A percentile compares a stretch with the other conserved stretches of the same genome.
Evolutionary conservation across 2,888 invertebrate species (phyloP).

Genomic region (Mystacides longicornis): DNA sequence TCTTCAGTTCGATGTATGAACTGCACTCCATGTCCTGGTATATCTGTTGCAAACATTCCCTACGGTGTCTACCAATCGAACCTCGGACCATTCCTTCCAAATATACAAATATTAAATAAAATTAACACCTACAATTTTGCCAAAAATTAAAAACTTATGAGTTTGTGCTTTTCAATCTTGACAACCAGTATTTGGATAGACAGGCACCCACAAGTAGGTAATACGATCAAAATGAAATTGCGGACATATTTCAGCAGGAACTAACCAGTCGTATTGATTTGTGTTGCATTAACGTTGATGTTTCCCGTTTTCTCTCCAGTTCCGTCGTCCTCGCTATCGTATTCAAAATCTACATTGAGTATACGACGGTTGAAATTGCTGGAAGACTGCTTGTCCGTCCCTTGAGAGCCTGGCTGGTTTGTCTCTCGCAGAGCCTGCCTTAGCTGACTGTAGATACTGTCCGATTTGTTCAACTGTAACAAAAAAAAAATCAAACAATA

Average conservation of each 20-base stretch:
- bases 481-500: too few species aligned
- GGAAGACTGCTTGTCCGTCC: conserved; percentile 27
- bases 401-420: background rate
- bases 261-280: background rate
- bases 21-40: too few species aligned
- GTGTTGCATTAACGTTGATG: background rate
- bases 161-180: too few species aligned
- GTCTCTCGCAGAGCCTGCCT: background rate
- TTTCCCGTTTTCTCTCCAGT: conserved; percentile 30
- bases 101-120: too few species aligned
- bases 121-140: too few species aligned
- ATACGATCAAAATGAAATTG: background rate
- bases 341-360: conserved; percentile 73
- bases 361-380: conserved; percentile 79
- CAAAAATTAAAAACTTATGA: too few species aligned
- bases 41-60: too few species aligned
- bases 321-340: conserved; percentile 87
- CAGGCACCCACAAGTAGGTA: too few species aligned
- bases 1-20: too few species aligned
- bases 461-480: background rate
- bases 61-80: too few species aligned
- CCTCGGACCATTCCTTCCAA: too few species aligned
- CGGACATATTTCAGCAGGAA: background rate
- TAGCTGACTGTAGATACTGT: background rate
- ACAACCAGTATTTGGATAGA: too few species aligned